Evolutionary conservation across 2,113 vertebrate species (phyloP), one percentile per base, ranked within the genome.

Genomic region (Blennius ocellaris): DNA sequence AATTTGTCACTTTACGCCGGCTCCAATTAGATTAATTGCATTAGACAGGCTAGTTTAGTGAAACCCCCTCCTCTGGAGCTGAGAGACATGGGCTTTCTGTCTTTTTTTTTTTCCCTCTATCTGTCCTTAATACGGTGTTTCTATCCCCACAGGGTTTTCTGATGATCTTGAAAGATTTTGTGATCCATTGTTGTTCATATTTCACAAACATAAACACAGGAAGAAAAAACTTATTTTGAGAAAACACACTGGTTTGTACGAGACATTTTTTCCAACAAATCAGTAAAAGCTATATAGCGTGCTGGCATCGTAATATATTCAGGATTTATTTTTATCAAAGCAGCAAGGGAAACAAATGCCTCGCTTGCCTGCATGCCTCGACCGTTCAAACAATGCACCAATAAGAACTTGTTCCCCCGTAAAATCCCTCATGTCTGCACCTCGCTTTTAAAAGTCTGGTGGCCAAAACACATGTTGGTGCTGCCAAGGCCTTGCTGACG

Each of bases 21-120:
- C 93, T 91, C 95, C 96, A 96, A 96, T 97, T 97, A 95, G 95
- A 96, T 97, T 96, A 96, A 97, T 96, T 96, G 95, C 94, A 94
- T 95, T 93, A 94, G 92, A 95, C 93, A 96, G 94, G 96, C 95
- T 95, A 87, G 84, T 96, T 95, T 94, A 93, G 88, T 71, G 93
- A 94, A 95, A 75, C 94, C 95, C 92, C 94, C 94, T 93, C 95
- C 95, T 92, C 92, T 94, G 93, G 93, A 94, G 91, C 94, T 92
- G 92, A 94, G 94, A 95, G 93, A 94, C 94, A 90, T 88, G 93
- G 93, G 90, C 92, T 93, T 95, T 94, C 77, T 80, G 57, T 78
- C 81, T 76, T 94, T 91, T 94, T 95, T 83, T 81, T 71, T 80
- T n/a, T n/a, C n/a, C n/a, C n/a, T 93, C 93, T 93, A 93, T 92